Conservation (phyloP, 23 tunicate genomes). For the Botrylloides violaceus region DNA sequence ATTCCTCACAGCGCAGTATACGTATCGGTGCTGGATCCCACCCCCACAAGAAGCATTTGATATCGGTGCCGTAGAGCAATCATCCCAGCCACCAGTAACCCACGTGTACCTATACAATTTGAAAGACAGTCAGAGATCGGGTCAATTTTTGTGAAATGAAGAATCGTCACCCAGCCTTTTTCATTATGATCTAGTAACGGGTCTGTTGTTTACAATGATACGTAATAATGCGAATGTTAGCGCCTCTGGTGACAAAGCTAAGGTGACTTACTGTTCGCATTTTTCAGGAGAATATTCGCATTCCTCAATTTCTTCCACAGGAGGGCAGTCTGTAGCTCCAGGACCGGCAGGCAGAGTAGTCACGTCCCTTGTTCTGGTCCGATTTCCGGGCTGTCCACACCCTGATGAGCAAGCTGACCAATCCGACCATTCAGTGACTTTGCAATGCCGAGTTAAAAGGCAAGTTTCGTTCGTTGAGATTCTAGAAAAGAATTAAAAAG, state of each 20-base stretch:
- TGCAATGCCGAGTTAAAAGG: slow-evolving; percentile 27
- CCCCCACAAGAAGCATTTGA: slow-evolving; percentile 69
- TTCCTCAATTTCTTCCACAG: slow-evolving; percentile 11
- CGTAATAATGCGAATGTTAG: too few species aligned
- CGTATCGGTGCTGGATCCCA: slow-evolving; percentile 48
- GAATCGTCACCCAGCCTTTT: background rate
- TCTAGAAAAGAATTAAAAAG: slow-evolving; percentile 22
- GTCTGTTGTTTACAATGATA: too few species aligned
- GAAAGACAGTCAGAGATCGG: background rate
- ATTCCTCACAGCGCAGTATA: slow-evolving; percentile 42
- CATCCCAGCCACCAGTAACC: slow-evolving; percentile 59
- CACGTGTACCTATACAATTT: slow-evolving; percentile 33
- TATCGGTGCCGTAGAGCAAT: slow-evolving; percentile 9
- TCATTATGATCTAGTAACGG: background rate
- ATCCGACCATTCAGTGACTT: slow-evolving; percentile 46
- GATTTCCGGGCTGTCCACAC: slow-evolving; percentile 50
- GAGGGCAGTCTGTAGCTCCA: slow-evolving; percentile 35
- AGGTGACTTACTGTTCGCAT: too few species aligned
- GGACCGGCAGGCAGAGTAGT: slow-evolving; percentile 33
- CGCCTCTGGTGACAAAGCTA: too few species aligned
- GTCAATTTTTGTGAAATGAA: background rate
- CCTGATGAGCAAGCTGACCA: slow-evolving; percentile 40
- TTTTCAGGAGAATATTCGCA: too few species aligned
- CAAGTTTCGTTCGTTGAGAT: slow-evolving; percentile 38
- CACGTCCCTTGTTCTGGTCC: slow-evolving; percentile 44